Percentiles rank a stretch among this genome's conserved stretches.
Conservation (phyloP, 2,113 vertebrate species). For the Marmota monax region DNA sequence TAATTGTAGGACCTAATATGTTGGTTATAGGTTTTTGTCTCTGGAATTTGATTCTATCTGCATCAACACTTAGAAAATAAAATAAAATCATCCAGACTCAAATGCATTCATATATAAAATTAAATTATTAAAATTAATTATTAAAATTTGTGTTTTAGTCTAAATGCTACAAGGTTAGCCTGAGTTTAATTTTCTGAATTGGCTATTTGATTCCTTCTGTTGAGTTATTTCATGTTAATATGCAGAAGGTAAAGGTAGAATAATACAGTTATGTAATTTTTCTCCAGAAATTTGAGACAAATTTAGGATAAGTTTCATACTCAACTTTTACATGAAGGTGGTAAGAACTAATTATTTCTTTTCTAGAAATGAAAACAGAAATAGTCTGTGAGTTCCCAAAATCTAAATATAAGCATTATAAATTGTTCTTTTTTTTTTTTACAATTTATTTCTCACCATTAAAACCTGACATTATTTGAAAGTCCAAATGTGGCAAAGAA, state of each 20-base stretch:
- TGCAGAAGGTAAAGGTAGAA: neutral
- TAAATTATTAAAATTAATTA: neutral
- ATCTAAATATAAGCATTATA: neutral
- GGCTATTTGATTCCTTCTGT: neutral
- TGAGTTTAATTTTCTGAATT: neutral
- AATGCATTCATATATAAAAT: neutral
- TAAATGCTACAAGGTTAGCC: neutral
- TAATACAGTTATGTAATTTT: neutral
- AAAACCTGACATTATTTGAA: neutral
- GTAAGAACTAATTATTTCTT: neutral
- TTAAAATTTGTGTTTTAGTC: slow-evolving; percentile 11
- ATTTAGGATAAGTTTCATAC: neutral
- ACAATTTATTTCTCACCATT: neutral
- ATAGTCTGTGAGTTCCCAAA: neutral
- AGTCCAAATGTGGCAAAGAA: neutral
- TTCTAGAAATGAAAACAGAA: slow-evolving; percentile 35
- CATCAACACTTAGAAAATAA: slow-evolving; percentile 8
- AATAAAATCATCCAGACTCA: neutral
- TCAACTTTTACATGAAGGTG: neutral
- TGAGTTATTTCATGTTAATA: slow-evolving; percentile 16
- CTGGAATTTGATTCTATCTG: neutral
- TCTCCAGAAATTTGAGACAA: neutral
- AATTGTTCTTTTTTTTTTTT: slow-evolving; percentile 10
- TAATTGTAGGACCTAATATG: neutral
- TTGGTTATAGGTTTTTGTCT: neutral